Base-by-base conservation (phyloP, 2,888 invertebrate species). In the Gymnoscelis rufifasciata region DNA sequence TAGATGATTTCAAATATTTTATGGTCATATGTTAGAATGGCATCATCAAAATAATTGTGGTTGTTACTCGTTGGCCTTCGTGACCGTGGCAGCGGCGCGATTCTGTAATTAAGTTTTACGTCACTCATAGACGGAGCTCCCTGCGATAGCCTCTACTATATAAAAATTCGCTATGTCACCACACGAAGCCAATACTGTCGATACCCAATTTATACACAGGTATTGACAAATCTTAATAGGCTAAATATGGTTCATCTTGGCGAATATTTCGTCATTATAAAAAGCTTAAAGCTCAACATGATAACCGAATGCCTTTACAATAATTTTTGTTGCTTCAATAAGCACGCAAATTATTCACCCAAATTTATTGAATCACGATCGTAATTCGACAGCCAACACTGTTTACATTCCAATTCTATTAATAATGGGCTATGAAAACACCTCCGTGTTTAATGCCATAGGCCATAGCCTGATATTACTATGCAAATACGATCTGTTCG, bases 81-180 rank as follows among this genome's bases (percentile, higher is more conserved):
- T 74, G 74, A 68, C 68, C 73, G 75, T 71, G 74, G 76, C 69
- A 72, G 72, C 68, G 72, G 72, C 73, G 71, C 78, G 79, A 67
- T 84, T 80, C 78, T 83, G 83, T 87, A 84, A 87, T 86, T 83
- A 84, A 83, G 79, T 83, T 83, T 83, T 83, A 74, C 86, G 84
- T 86, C 86, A 84, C 79, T 77, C 79, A 70, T 74, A 70, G 76
- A 78, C 68, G 71, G 81, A 75, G 73, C 83, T 81, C 83, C 86
- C 79, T 66, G 72, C 76, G 68, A 74, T 80, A 83, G 86, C 84
- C 84, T 81, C 83, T 77, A 69, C 70, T 66, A 70, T 71, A 69
- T 68, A 73, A 68, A 72, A 71, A 70, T 76, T 71, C 70, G 83
- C 82, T 65, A 72, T 77, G 77, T 83, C 78, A 82, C 76, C 78